A percentile compares a stretch with the other conserved stretches of the same genome.
Evolutionary conservation across 2,797 vertebrate species (phyloP).

Genomic region (Potorous gilbertii): DNA sequence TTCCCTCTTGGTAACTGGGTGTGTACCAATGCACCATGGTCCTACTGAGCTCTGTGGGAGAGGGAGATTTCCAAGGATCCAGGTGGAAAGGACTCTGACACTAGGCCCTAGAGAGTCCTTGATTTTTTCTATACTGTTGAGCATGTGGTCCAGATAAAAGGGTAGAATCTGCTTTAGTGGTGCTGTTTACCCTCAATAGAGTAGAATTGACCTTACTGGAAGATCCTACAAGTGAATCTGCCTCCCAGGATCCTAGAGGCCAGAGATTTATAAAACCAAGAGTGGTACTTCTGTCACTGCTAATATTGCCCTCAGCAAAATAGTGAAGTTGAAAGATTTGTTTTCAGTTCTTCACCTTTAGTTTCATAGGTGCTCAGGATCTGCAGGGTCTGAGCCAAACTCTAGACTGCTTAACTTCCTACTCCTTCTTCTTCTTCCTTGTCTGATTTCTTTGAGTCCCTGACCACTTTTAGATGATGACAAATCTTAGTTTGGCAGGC

Average conservation of each 20-base stretch:
- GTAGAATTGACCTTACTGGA: neutral
- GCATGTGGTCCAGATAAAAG: neutral
- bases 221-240: neutral
- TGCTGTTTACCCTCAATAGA: neutral
- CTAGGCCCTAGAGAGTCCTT: neutral
- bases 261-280: neutral
- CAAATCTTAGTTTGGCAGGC: neutral
- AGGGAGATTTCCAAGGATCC: neutral
- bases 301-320: neutral
- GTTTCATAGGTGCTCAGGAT: neutral
- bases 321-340: neutral
- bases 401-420: neutral
- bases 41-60: slow-evolving; percentile 17
- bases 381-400: neutral
- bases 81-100: slow-evolving; percentile 2
- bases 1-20: neutral
- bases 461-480: neutral
- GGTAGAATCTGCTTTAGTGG: neutral
- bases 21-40: neutral
- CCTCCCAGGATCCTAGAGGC: neutral
- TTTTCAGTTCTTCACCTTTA: neutral
- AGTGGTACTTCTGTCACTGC: neutral
- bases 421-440: neutral
- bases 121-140: neutral
- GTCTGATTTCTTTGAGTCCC: neutral